These are phyloP conservation scores for Macrostomum lignano DNA, from an alignment of 1,140 invertebrate species.

Conservation along the genomic window DNA sequence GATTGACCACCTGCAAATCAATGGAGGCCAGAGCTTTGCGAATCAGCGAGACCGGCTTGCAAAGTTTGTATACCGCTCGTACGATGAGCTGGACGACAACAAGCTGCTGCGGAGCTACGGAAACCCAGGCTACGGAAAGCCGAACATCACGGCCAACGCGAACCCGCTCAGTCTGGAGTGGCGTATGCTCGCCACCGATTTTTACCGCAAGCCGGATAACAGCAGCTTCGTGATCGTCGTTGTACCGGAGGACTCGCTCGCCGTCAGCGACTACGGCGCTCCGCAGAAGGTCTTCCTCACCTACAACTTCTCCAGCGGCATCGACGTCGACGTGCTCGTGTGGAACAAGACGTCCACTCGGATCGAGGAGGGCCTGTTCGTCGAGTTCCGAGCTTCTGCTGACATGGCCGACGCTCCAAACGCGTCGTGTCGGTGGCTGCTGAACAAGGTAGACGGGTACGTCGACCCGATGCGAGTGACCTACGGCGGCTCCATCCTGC, in stretches of 20 bases:
- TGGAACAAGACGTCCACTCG: slow-evolving; percentile 14
- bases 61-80: slow-evolving; percentile 12
- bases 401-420: too few species aligned
- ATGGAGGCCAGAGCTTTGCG: too few species aligned
- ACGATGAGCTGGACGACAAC: slow-evolving; percentile 11
- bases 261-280: slow-evolving; percentile 1
- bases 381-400: slow-evolving; percentile 13
- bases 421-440: too few species aligned
- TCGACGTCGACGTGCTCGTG: slow-evolving; percentile 9
- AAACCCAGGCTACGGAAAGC: slow-evolving; percentile 12
- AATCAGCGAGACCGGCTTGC: too few species aligned
- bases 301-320: slow-evolving; percentile 1
- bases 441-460: too few species aligned
- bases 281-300: slow-evolving; percentile 2
- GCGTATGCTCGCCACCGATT: slow-evolving; percentile 8
- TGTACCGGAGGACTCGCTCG: not conserved
- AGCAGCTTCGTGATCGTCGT: slow-evolving; percentile 1
- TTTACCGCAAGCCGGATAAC: slow-evolving; percentile 10
- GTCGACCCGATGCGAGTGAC: too few species aligned
- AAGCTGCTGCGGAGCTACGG: slow-evolving; percentile 1
- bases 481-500: too few species aligned
- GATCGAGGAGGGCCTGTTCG: slow-evolving; percentile 12
- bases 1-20: too few species aligned
- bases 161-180: slow-evolving; percentile 11
- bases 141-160: slow-evolving; percentile 12